Conservation (phyloP, 2,113 vertebrate species). For the Poeciliopsis retropinna region DNA sequence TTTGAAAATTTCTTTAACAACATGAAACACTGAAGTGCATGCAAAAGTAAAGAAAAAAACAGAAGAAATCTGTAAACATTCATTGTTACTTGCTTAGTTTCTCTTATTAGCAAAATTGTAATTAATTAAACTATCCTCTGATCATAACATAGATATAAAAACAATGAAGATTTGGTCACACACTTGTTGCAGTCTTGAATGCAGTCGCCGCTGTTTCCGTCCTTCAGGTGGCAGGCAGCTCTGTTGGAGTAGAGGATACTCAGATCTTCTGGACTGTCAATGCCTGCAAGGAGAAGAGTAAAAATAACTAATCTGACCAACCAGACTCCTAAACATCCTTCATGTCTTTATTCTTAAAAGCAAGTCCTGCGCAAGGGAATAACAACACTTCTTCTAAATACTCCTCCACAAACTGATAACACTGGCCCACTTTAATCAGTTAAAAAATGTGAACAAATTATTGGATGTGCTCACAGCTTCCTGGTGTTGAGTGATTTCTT, state of each 20-base stretch:
- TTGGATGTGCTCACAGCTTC: no score
- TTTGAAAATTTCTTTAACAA: no score
- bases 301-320: constrained; percentile 32
- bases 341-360: constrained; percentile 15
- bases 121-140: not conserved
- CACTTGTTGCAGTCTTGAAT: constrained; percentile 95
- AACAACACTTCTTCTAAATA: not conserved
- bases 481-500: no score
- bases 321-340: not conserved
- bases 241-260: constrained; percentile 94
- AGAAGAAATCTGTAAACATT: not conserved
- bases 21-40: no score
- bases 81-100: not conserved
- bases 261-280: constrained; percentile 84
- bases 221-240: constrained; percentile 94
- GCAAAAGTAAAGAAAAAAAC: no score
- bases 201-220: constrained; percentile 91
- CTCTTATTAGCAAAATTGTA: not conserved
- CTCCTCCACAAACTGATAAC: not conserved
- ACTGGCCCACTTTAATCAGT: no score
- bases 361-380: not conserved
- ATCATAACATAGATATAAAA: not conserved
- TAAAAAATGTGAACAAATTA: no score
- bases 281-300: constrained; percentile 78
- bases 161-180: constrained; percentile 13